Evolutionary conservation across 2,888 invertebrate species (phyloP), one percentile per base, ranked within the genome.

Genomic region (Aphodius granarius): DNA sequence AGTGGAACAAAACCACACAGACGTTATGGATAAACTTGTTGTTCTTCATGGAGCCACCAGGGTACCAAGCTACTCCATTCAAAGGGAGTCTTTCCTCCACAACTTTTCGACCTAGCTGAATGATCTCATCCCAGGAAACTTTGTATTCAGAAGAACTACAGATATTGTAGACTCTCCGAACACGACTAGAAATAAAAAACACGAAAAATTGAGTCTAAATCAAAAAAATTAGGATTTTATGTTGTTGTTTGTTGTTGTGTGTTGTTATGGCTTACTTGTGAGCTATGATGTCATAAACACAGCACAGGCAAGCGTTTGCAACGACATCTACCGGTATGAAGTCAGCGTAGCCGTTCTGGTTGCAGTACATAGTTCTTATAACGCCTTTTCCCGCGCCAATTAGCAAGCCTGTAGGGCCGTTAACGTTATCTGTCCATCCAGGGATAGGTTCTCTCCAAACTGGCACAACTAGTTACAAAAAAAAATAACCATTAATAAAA

Each of bases 401-500:
- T 3, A 97, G 88, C 0, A 95, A 88, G 5, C 97, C 97, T 0
- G 94, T 94, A 0, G 97, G 96, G n/a, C 97, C 97, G 83, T 97
- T 97, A 74, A 96, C 94, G 83, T 97, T 97, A 85, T 97, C 97
- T 0, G 96, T 95, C 97, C 97, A 95, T 5, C 95, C 97, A 0
- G 95, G 94, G 0, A 95, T 83, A 0, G 96, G 96, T 77, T 95
- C 94, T 83, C 91, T 92, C 94, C 94, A 95, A 66, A 95, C 90
- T 0, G 97, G 97, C 76, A 97, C 95, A 19, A 98, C 94, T 92
- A 20, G 16, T 16, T 19, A 13, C 66, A 62, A 15, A 68, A 62
- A 62, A 0, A 17, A 72, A 72, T 19, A 20, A 68, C 17, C 17
- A 4, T 16, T 62, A 62, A 62, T 13, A 62, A 13, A 9, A 13